phyloP scores from a whole-genome alignment of 2,113 vertebrate genomes.

The Serinus canaria region DNA sequence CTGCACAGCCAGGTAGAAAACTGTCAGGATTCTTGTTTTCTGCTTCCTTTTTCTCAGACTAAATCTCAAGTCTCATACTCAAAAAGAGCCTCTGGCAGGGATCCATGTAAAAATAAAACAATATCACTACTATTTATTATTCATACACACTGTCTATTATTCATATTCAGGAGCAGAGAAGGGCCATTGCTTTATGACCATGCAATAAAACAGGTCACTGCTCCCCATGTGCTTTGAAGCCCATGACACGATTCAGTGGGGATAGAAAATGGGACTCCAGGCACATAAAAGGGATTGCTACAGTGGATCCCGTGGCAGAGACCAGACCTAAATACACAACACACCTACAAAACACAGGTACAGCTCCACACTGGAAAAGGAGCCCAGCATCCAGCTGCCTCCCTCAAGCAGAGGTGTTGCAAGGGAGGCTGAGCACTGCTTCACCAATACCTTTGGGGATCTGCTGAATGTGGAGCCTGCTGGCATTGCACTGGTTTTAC shows the following conservation, averaged over 20 bases:
- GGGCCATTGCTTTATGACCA: not conserved
- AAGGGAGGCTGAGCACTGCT: not conserved
- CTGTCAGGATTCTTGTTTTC: not conserved
- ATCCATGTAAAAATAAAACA: not conserved
- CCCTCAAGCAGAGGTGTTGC: accelerated
- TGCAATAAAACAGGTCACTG: not conserved
- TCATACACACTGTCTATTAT: not conserved
- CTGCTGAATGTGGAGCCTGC: not conserved
- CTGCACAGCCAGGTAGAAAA: not conserved
- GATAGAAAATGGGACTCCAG: not conserved
- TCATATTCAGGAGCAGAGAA: not conserved
- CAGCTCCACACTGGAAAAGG: not conserved
- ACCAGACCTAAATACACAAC: not conserved
- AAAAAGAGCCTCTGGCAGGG: not conserved
- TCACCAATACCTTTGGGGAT: not conserved
- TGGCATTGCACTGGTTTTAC: not conserved
- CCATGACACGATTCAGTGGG: not conserved
- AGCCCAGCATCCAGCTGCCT: not conserved
- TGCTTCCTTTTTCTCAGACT: not conserved
- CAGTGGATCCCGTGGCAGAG: not conserved
- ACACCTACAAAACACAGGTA: not conserved
- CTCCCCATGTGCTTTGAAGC: not conserved
- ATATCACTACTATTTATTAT: not conserved
- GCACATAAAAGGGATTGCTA: accelerated
- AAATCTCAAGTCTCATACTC: not conserved